Evolutionary conservation across 2,797 vertebrate genomes (phyloP), one percentile per base, ranked within the genome.

Genomic region (Poeciliopsis infans): DNA sequence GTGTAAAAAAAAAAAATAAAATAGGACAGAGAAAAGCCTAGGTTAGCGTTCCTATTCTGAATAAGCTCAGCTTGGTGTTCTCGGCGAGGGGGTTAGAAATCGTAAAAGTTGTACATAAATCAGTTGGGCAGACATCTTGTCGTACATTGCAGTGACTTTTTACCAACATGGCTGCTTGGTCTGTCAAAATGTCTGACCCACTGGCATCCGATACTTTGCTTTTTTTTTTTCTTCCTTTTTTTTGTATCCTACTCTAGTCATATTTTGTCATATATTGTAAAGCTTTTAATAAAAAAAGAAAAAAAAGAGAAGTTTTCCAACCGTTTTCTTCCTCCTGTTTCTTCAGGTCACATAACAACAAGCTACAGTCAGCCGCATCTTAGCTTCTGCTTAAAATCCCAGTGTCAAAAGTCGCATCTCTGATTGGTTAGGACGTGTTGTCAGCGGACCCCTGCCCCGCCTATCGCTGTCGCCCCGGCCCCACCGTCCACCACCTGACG

Each of bases 261-360:
- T 94, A 93, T 94, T 94, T 93, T 95, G 93, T 94, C 90, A 94
- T 91, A 93, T 95, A 93, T 95, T 95, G 95, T 91, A 92, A 93
- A 95, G 91, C 88, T 95, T 96, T 94, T 95, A 93, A 95, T 94
- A 94, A 77, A 85, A 84, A 87, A 75, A 84, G 43, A 46, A 47
- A 86, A 87, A 82, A 81, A 91, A 82, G 45, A 78, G 8, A 88
- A 87, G 91, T 95, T 92, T 95, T 97, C 88, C 96, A 97, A 95
- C 95, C 93, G 93, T 96, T 86, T 95, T 95, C 85, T 95, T 96
- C 94, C 96, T 86, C 83, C 89, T 90, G 16, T 93, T 80, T 97
- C 96, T 96, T 92, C 96, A 99, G 98, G 97, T 98, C 97, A 94
- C 97, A 98, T 97, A 98, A 97, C 97, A 99, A 99, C 97, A 99